Percentiles rank a stretch among this genome's conserved stretches.
Conservation (phyloP, 2,888 invertebrate species). For the Drosophila tanythrix region DNA sequence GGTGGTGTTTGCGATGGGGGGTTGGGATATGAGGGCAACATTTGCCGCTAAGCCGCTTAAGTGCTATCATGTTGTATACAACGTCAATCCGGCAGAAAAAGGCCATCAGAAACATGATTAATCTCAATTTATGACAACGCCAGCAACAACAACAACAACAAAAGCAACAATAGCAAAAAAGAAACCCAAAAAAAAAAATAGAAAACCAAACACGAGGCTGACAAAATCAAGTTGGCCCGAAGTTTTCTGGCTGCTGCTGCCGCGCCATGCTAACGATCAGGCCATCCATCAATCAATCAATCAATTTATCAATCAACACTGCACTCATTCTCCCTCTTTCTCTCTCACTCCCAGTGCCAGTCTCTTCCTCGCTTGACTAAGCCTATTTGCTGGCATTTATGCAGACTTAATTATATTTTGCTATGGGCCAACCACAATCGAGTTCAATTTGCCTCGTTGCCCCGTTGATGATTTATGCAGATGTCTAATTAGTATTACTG, state of each 20-base stretch:
- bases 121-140: conserved; percentile 78
- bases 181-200: conserved; percentile 5
- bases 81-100: conserved; percentile 46
- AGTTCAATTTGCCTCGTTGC: background rate
- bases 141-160: conserved; percentile 33
- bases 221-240: conserved; percentile 34
- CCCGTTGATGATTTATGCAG: conserved; percentile 70
- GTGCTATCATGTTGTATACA: conserved; percentile 70
- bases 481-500: conserved; percentile 12
- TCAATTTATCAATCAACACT: conserved; percentile 66
- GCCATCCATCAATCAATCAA: conserved; percentile 51
- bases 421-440: background rate
- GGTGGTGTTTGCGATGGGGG: background rate
- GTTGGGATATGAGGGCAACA: conserved; percentile 27
- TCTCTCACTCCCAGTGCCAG: conserved; percentile 2
- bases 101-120: conserved; percentile 72
- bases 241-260: conserved; percentile 18
- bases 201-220: conserved; percentile 6
- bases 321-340: conserved; percentile 7
- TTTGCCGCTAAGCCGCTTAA: conserved; percentile 72
- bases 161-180: conserved; percentile 7
- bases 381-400: conserved; percentile 48
- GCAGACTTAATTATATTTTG: conserved; percentile 34
- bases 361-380: conserved; percentile 35
- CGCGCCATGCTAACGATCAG: conserved; percentile 64